Evolutionary conservation across 2,797 vertebrate genomes (phyloP), one percentile per base, ranked within the genome.

Genomic region (Neosalanx taihuensis): DNA sequence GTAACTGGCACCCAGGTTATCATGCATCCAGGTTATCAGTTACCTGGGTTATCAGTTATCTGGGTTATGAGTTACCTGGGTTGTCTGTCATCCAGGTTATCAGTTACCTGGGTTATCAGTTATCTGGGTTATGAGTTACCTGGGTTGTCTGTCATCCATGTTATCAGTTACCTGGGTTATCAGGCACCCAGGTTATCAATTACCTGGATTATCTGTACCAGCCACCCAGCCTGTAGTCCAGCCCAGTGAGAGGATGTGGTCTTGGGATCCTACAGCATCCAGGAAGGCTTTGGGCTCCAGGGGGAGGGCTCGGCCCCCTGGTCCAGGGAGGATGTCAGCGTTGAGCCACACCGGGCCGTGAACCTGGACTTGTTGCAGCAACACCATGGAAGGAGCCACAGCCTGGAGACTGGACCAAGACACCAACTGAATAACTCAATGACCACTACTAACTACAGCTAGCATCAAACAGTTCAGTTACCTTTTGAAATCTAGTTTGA

Each of bases 401-500:
- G 93, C 94, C 72, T 90, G 91, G 72, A 94, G 83, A 62, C 96
- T 98, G 69, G 6, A 49, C 30, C 30, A 26, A 66, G 75, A 30
- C 2, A 56, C 18, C 7, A 56, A n/a, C 51, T 5, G 0, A n/a
- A 17, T 56, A 17, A 56, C 15, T 56, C 12, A 1, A 12, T 12
- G 41, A 15, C 12, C 0, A 51, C 26, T 33, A 60, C 26, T 15
- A 26, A 33, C 30, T 10, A 13, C 30, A 3, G 7, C 18, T 20
- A n/a, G n/a, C 13, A 35, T 23, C 5, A 5, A 1, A 37, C 6
- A 66, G n/a, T 56, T n/a, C 6, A 23, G 56, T 77, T 73, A 97
- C 96, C 96, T 97, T 90, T 99, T 98, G 72, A 98, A 98, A 84
- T 98, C 97, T 63, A 99, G 90, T 79, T 99, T 99, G 68, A 98